These are phyloP conservation scores for Antennarius striatus DNA, from an alignment of 2,113 vertebrate species.

Conservation along the genomic window DNA sequence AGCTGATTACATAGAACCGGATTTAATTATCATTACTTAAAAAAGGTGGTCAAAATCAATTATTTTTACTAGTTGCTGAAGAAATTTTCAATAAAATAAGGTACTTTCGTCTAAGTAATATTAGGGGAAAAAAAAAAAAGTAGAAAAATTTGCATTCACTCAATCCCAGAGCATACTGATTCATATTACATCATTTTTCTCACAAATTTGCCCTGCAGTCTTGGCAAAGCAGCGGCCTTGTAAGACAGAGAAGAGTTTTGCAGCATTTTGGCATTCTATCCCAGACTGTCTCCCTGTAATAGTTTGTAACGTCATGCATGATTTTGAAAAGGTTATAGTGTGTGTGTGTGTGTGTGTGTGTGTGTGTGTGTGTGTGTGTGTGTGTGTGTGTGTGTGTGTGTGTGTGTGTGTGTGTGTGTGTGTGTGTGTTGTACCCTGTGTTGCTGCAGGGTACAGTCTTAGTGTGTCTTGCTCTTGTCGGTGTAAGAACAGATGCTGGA, in stretches of 20 bases:
- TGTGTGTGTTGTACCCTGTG: conserved; percentile 41
- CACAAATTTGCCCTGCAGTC: conserved; percentile 13
- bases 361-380: conserved; percentile 26
- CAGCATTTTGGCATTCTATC: conserved; percentile 40
- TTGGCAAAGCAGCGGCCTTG: conserved; percentile 45
- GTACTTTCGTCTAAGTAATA: too few relatives aligned
- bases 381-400: conserved; percentile 26
- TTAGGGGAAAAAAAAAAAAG: too few relatives aligned
- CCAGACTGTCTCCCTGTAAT: conserved; percentile 54
- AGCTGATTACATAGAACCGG: too few relatives aligned
- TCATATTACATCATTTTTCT: conserved; percentile 14
- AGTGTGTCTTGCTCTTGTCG: conserved; percentile 72
- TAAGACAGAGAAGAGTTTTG: conserved; percentile 45
- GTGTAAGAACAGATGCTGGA: conserved; percentile 78
- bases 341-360: conserved; percentile 30
- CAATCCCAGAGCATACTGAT: not conserved
- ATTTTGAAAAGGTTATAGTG: conserved; percentile 59
- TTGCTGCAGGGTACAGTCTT: conserved; percentile 68
- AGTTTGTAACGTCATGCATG: conserved; percentile 57
- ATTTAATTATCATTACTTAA: too few relatives aligned
- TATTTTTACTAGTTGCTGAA: too few relatives aligned
- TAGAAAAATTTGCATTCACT: too few relatives aligned
- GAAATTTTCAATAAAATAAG: too few relatives aligned
- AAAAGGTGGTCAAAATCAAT: too few relatives aligned
- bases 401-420: conserved; percentile 30